Base-by-base conservation (phyloP, 2,113 vertebrate species). In the Suricata suricatta region DNA sequence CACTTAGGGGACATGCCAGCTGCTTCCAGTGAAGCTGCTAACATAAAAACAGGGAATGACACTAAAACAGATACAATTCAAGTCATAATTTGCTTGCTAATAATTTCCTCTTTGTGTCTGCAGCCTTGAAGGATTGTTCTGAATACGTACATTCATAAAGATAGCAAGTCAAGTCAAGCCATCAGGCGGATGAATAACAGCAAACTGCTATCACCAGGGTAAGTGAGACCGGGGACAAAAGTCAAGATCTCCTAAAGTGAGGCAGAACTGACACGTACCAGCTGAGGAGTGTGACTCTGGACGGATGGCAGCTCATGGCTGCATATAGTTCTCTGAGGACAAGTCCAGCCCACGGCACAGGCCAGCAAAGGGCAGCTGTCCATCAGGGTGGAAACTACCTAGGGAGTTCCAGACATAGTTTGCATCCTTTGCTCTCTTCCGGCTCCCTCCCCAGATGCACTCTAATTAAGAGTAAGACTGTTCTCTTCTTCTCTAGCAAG, bases 11-110 rank as follows among this genome's bases (percentile, higher is more conserved):
- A 94, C 81, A 83, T 11, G 87, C 85, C 96, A 97, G 93, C 96
- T 97, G 93, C 91, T 98, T 97, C 89, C 74, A 97, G 89, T 0
- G 25, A 97, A 95, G 92, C 83, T 96, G 96, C 96, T 97, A 92
- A 96, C 83, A 96, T 92, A 90, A 83, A 97, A 84, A 31, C 82
- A 95, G 52, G 92, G 96, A 72, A 95, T 95, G 52, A 74, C 83
- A 83, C 71, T 87, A 63, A 93, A 95, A 88, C 79, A 96, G 89
- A 88, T 72, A 93, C 66, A 68, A 96, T 95, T 76, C 69, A 87
- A 97, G 87, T 63, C 63, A 79, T 96, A 64, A 88, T 97, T 95
- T 96, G 57, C 83, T 96, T 88, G 76, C 83, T 96, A 95, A 92
- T 92, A 97, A 94, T 94, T 96, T 95, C 87, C 52, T 90, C 88